A percentile compares a stretch with the other conserved stretches of the same genome.
These are phyloP conservation scores for Bombus breviceps DNA, from an alignment of 1,140 invertebrate species.

Conservation along the genomic window DNA sequence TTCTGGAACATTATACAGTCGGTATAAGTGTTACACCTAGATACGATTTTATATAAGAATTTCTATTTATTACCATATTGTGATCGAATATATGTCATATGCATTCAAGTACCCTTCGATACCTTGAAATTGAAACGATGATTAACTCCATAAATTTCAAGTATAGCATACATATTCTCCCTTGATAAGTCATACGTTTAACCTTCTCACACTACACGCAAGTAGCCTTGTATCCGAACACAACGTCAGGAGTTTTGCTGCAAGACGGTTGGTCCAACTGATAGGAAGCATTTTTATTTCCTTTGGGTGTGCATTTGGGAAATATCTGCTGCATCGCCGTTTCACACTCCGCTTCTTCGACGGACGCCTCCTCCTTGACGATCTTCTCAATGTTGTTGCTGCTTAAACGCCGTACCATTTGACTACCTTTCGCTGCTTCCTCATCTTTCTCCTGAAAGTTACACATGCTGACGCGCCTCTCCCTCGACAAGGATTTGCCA, in stretches of 20 bases:
- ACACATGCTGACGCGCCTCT: slow-evolving; percentile 62
- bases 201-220: slow-evolving; percentile 65
- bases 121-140: no score
- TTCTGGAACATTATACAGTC: no score
- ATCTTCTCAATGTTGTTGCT: slow-evolving; percentile 70
- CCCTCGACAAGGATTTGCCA: slow-evolving; percentile 47
- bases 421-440: slow-evolving; percentile 18
- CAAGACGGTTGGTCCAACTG: slow-evolving; percentile 73
- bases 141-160: not conserved
- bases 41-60: not conserved
- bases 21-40: no score
- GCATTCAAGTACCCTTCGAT: no score
- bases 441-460: slow-evolving; percentile 67
- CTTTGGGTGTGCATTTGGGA: slow-evolving; percentile 5
- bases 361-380: slow-evolving; percentile 56
- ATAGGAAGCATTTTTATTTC: slow-evolving; percentile 22
- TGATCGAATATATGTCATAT: no score
- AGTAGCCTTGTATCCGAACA: slow-evolving; percentile 76
- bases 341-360: slow-evolving; percentile 12
- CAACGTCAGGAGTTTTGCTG: slow-evolving; percentile 73
- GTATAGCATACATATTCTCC: no score
- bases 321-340: slow-evolving; percentile 28
- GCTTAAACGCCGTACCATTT: slow-evolving; percentile 53
- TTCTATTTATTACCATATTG: not conserved
- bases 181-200: not conserved